A percentile compares a stretch with the other conserved stretches of the same genome.
These are phyloP conservation scores for Neogale vison DNA, from an alignment of 2,113 vertebrate genomes.

Conservation along the genomic window DNA sequence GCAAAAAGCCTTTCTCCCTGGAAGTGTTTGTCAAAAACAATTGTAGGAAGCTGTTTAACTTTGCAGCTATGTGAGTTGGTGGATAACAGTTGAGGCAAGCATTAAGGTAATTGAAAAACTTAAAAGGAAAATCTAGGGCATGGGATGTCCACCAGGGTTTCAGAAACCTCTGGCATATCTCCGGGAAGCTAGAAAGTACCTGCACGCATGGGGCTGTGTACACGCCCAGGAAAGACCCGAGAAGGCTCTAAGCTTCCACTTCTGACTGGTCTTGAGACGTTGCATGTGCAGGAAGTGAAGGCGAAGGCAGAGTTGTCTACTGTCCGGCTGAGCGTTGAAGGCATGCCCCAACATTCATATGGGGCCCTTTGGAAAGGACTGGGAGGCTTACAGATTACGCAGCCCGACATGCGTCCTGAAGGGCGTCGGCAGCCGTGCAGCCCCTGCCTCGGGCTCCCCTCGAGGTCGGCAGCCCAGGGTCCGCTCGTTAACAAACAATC, in stretches of 20 bases:
- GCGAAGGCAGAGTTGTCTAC: fast-evolving
- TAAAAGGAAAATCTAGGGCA: not conserved
- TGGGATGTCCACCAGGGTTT: too few species aligned
- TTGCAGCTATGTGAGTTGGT: not conserved
- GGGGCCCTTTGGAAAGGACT: fast-evolving
- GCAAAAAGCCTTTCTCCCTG: not conserved
- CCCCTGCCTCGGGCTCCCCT: not conserved
- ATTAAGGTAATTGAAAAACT: not conserved
- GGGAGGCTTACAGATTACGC: not conserved
- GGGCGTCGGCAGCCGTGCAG: not conserved
- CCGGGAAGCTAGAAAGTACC: fast-evolving
- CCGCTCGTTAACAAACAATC: not conserved
- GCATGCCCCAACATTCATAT: fast-evolving
- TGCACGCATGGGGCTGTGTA: fast-evolving
- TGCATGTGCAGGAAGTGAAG: fast-evolving
- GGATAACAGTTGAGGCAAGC: not conserved
- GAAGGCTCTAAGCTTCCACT: not conserved
- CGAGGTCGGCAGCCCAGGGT: not conserved
- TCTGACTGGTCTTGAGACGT: not conserved
- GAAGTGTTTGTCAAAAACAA: not conserved
- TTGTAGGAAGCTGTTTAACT: not conserved
- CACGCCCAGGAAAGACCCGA: not conserved
- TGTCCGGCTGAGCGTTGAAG: fast-evolving
- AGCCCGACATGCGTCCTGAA: slow-evolving; percentile 53
- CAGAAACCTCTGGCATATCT: fast-evolving